These are phyloP conservation scores for Pocillopora verrucosa DNA, from an alignment of 64 coral and sea anemone species.

Conservation along the genomic window DNA sequence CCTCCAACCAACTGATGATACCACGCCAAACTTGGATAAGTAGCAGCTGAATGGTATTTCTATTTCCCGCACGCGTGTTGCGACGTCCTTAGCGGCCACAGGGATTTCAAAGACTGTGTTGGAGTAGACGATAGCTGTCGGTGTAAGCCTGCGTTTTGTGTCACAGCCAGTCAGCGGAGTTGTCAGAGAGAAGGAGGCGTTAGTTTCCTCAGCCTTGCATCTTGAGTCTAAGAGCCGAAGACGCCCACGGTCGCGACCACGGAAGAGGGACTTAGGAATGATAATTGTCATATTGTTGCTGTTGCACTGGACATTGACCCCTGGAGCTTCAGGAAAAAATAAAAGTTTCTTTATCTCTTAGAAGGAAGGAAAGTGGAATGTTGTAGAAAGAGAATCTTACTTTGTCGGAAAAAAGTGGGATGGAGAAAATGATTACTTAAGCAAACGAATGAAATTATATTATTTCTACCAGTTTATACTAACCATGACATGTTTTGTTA, in stretches of 20 bases:
- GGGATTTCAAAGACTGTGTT: slow-evolving; percentile 2
- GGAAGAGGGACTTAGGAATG: background rate
- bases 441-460: too few relatives aligned
- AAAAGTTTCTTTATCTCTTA: background rate
- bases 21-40: background rate
- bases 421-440: too few relatives aligned
- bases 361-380: too few relatives aligned
- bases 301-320: slow-evolving; percentile 2
- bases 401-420: too few relatives aligned
- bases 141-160: background rate
- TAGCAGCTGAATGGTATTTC: slow-evolving; percentile 9
- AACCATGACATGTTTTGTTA: background rate
- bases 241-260: background rate
- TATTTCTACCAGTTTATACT: background rate
- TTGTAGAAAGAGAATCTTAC: too few relatives aligned
- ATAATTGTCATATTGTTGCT: background rate
- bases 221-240: background rate
- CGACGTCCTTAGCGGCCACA: background rate
- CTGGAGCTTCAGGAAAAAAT: background rate
- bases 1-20: slow-evolving; percentile 17
- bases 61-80: slow-evolving; percentile 8
- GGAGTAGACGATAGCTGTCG: background rate
- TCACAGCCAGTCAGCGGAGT: background rate
- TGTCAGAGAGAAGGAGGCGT: background rate
- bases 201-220: background rate